Base-by-base conservation (phyloP, 1,140 invertebrate species). In the Maniola jurtina region DNA sequence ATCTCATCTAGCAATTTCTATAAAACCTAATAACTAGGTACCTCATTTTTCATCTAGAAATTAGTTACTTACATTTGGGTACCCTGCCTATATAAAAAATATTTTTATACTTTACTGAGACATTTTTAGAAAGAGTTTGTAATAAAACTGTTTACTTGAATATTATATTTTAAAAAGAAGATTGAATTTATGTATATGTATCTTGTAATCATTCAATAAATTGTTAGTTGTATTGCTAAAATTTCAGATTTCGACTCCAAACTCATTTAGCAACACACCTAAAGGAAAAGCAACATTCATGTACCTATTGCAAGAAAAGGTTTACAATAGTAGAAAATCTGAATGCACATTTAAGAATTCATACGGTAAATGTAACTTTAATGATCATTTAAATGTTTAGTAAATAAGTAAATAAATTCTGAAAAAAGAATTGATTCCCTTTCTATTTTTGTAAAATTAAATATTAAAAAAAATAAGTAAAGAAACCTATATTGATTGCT, bases 221-320 rank as follows among this genome's bases (percentile, higher is more conserved):
- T 36, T 38, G 14, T 13, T 36, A 35, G 10, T 35, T 42, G 56
- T 56, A 50, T 50, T 65, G 48, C 36, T 66, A 36, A n/a, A n/a
- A n/a, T 89, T 82, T 16, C 63, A 91, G 90, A 50, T 91, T 86
- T 79, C 96, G 98, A 71, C 88, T 98, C 36, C 98, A 98, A 85
- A 98, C 97, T 0, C 97, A 99, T 87, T 95, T 98, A 93, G 90
- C 96, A 13, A 92, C 97, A 15, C 97, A 99, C 81, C 98, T 97
- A 0, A 97, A 97, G 6, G 97, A 98, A 78, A 96, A 97, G 69
- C 97, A 97, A 0, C 98, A 96, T 79, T 93, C 95, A 64, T 99
- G 98, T 72, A 62, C 70, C 8, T 75, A 84, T 52, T 92, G 91
- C 55, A 67, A 70, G 14, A 91, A 88, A 69, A 81, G 72, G 13